Conservation (phyloP, 1,140 invertebrate species). For the Copidosoma floridanum region DNA sequence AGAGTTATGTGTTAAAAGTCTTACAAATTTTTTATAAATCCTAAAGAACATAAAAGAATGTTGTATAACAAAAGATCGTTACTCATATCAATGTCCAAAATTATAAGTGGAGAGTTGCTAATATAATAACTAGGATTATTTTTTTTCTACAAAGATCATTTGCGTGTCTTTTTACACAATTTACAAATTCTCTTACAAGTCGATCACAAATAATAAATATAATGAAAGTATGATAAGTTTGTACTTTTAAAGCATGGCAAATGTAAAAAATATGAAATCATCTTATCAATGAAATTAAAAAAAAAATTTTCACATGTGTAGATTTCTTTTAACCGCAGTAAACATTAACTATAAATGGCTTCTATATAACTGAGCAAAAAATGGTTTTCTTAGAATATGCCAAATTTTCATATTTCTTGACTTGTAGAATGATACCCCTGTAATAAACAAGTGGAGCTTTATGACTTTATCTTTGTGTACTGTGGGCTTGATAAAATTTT, state of each 20-base stretch:
- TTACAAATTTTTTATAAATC: slow-evolving; percentile 16
- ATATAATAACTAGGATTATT: background rate
- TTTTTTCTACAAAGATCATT: background rate
- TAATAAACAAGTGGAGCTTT: background rate
- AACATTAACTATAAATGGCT: background rate
- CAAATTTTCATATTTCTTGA: background rate
- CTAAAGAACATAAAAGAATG: slow-evolving; percentile 11
- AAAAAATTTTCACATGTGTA: background rate
- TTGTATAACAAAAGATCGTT: slow-evolving; percentile 15
- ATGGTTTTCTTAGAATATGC: background rate
- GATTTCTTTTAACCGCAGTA: background rate
- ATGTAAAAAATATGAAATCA: background rate
- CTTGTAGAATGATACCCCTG: background rate
- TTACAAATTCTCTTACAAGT: background rate
- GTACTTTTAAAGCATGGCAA: background rate
- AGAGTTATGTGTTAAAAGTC: background rate
- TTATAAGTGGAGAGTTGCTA: background rate
- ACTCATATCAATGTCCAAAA: slow-evolving; percentile 16
- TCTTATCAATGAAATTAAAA: background rate
- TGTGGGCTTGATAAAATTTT: background rate
- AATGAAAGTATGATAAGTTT: background rate
- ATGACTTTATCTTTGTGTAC: background rate
- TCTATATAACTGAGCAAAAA: background rate
- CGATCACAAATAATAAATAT: background rate
- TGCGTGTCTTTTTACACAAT: background rate